Base-by-base conservation (phyloP, 2,113 vertebrate genomes). In the Rostratula benghalensis region DNA sequence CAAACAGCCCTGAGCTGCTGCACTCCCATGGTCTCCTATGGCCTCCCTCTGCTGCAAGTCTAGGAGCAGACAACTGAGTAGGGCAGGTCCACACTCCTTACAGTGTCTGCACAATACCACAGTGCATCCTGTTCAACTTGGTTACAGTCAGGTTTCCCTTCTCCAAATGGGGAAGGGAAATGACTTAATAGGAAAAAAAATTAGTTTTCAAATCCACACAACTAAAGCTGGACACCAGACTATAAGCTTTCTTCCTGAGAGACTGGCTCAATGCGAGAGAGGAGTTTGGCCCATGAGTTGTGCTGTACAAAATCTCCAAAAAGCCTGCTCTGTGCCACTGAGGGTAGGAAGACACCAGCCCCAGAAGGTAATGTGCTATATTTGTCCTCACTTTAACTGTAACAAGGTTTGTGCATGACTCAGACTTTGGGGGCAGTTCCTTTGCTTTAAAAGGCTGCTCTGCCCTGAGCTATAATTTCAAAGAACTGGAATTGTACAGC, bases 401-500 rank as follows among this genome's bases (percentile, higher is more conserved):
- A 24, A 18, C 24, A 48, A 33, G 25, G 13, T 33, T 82, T 90
- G 45, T 43, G 43, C 46, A 41, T 45, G 35, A 83, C 30, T 80
- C 35, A 80, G 56, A 74, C 31, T 81, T 77, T 39, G 81, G 46
- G 46, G 10, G 20, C 18, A 43, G 13, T 61, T 93, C 51, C 39
- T 81, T 59, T 84, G 77, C 83, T 95, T 83, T 94, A 93, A 87
- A 89, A 69, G 37, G 46, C 46, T 91, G 71, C 63, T 92, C 68
- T 67, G 39, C 60, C 75, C 68, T 56, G 35, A 90, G 35, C 8
- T 67, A 7, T 18, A 28, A 45, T 43, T 83, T 65, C 59, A 53
- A 65, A 85, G 46, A 63, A 51, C 28, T 74, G n/a, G 11, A 28
- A 71, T 27, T 74, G 59, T 54, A 64, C 35, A 91, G 24, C 7